A percentile compares a stretch with the other conserved stretches of the same genome.
phyloP scores from a whole-genome alignment of 2,113 vertebrate species.

The Oriolus oriolus region DNA sequence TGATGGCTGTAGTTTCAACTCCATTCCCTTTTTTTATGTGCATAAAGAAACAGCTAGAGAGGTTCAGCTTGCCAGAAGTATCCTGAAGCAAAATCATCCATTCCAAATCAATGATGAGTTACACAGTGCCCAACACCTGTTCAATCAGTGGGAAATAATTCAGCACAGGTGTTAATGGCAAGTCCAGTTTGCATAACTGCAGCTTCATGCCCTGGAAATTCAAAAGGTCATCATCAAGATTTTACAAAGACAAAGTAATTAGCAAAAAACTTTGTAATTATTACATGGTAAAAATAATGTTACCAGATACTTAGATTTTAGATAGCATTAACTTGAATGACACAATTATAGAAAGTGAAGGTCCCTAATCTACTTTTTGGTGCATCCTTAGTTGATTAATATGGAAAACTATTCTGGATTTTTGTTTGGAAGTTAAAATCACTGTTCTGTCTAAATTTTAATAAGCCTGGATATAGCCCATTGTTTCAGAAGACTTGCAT shows the following conservation, averaged over 20 bases:
- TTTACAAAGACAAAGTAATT: neutral
- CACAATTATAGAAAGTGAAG: neutral
- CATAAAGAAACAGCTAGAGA: neutral
- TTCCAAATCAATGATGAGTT: neutral
- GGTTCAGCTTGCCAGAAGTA: neutral
- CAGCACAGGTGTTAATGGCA: neutral
- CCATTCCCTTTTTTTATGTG: neutral
- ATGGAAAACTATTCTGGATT: neutral
- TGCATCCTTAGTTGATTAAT: neutral
- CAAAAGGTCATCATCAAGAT: neutral
- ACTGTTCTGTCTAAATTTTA: neutral
- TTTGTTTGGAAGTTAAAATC: neutral
- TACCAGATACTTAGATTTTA: neutral
- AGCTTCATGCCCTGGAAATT: neutral
- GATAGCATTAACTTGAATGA: neutral
- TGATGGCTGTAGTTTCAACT: neutral
- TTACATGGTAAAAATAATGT: neutral
- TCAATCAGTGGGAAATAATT: conserved; percentile 1
- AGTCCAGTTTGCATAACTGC: neutral
- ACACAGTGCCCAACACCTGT: neutral
- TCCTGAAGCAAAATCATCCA: neutral
- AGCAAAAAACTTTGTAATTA: neutral
- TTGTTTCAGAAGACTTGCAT: neutral
- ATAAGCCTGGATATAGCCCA: neutral
- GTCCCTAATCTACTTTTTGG: neutral